Conservation (phyloP, 2,888 invertebrate genomes). For the Ceraclea dissimilis region DNA sequence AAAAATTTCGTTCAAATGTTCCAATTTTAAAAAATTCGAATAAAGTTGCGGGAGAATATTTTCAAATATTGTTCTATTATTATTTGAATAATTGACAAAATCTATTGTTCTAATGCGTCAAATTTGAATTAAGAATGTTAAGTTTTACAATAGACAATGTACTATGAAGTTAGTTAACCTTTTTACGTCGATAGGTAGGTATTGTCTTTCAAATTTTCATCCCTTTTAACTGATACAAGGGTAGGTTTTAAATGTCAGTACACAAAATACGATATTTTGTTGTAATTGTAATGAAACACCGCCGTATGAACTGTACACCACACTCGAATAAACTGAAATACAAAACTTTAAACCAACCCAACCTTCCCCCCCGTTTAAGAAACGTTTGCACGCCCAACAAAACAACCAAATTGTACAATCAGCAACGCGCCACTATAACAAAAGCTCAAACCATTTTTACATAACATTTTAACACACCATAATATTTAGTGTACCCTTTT, state of each 20-base stretch:
- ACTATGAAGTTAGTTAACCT: no score
- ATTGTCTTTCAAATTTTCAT: background rate
- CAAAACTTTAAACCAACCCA: constrained; percentile 9
- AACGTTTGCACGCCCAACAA: constrained; percentile 8
- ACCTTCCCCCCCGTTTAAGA: constrained; percentile 5
- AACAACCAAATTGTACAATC: background rate
- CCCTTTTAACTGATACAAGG: background rate
- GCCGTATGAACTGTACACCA: background rate
- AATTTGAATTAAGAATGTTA: no score
- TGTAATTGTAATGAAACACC: background rate
- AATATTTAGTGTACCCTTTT: background rate
- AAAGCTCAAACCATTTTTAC: background rate
- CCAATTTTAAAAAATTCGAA: no score
- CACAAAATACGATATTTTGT: background rate
- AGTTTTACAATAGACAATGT: no score
- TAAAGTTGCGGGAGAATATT: no score
- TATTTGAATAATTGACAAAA: no score
- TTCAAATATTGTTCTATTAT: no score
- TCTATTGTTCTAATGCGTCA: no score
- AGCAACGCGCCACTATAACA: background rate
- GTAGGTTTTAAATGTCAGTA: background rate
- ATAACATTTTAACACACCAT: background rate
- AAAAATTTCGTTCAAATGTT: no score
- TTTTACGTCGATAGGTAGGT: background rate
- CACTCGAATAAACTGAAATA: constrained; percentile 13